Conservation (phyloP, 37 sponge, comb jelly and placozoan species). For the Corticium candelabrum region DNA sequence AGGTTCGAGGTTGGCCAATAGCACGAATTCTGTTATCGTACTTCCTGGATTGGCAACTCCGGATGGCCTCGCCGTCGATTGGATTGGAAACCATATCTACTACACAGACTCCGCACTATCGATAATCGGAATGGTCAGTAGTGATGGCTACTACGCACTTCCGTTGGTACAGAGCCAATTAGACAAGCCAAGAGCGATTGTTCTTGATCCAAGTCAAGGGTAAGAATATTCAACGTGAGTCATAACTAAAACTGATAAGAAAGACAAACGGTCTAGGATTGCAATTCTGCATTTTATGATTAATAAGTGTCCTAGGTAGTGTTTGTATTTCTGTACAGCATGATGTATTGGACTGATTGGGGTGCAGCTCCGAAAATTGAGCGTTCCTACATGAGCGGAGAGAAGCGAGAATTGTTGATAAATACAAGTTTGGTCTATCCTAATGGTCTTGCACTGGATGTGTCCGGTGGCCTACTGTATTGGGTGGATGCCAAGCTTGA, state of each 20-base stretch:
- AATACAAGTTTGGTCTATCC: not conserved
- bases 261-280: no score
- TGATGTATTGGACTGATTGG: constrained; percentile 2
- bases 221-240: not conserved
- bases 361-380: not conserved
- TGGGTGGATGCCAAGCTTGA: not conserved
- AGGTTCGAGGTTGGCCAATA: not conserved
- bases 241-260: no score
- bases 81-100: not conserved
- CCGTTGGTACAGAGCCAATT: not conserved
- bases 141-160: not conserved
- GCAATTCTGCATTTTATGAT: not conserved
- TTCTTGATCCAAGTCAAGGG: not conserved
- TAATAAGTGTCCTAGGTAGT: not conserved
- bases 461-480: not conserved
- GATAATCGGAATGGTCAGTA: not conserved
- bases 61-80: not conserved
- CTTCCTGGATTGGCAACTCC: not conserved
- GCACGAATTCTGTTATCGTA: not conserved
- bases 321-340: not conserved
- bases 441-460: not conserved
- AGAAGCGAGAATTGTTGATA: not conserved
- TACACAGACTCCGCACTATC: not conserved
- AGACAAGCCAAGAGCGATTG: not conserved
- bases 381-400: not conserved